These are phyloP conservation scores for Geophilus truncorum DNA, from an alignment of 2,888 invertebrate genomes.

Conservation along the genomic window DNA sequence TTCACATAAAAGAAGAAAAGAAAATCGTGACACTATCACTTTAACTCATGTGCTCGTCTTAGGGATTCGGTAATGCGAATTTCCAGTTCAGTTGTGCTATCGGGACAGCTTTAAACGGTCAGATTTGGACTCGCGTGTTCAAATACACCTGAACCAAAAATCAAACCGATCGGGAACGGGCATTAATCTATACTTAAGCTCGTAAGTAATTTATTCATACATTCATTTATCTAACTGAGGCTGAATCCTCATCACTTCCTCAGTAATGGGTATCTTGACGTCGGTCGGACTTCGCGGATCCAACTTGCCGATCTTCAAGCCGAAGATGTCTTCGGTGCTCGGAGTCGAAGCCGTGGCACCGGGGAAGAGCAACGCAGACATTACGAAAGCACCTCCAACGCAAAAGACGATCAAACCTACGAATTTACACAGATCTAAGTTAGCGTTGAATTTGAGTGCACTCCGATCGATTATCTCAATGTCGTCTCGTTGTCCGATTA, in stretches of 20 bases:
- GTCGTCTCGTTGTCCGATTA: slow-evolving; percentile 47
- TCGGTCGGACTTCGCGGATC: background rate
- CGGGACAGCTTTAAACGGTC: no score
- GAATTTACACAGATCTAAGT: slow-evolving; percentile 51
- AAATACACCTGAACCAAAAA: no score
- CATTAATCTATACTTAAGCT: no score
- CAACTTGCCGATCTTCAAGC: background rate
- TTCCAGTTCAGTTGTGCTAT: no score
- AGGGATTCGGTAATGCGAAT: no score
- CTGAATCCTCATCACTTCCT: background rate
- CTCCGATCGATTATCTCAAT: slow-evolving; percentile 48
- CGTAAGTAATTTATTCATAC: no score
- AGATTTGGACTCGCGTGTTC: no score
- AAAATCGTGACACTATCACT: no score
- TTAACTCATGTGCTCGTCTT: no score
- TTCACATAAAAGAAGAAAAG: no score
- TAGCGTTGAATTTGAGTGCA: slow-evolving; percentile 50
- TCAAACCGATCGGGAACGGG: no score
- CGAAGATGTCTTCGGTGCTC: background rate
- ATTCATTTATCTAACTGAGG: background rate
- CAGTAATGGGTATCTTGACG: background rate
- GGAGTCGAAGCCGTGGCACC: slow-evolving; percentile 46
- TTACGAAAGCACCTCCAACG: slow-evolving; percentile 51
- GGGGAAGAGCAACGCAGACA: slow-evolving; percentile 51
- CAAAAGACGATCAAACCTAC: slow-evolving; percentile 53